phyloP scores from a whole-genome alignment of 2,888 invertebrate species.

The Drosophila limbata region DNA sequence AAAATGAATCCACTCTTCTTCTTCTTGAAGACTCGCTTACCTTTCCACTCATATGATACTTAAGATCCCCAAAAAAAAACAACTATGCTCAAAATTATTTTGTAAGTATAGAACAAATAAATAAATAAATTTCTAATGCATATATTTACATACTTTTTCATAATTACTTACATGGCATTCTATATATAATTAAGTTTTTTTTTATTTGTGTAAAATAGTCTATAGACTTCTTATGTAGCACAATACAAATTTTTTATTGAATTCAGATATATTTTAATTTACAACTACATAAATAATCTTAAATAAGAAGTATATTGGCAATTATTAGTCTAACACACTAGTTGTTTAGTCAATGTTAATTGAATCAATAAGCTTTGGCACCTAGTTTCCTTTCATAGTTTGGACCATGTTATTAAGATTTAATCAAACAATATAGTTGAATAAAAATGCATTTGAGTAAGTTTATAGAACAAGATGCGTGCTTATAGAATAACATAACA shows the following conservation, averaged over 20 bases:
- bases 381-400: background rate
- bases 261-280: background rate
- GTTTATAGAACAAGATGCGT: background rate
- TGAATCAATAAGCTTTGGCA: background rate
- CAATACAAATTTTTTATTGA: slow-evolving; percentile 1
- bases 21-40: background rate
- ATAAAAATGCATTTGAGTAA: background rate
- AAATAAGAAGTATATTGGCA: background rate
- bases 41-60: background rate
- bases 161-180: slow-evolving; percentile 12
- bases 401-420: slow-evolving; percentile 3
- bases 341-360: background rate
- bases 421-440: background rate
- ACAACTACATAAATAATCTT: slow-evolving; percentile 3
- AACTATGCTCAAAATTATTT: background rate
- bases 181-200: background rate
- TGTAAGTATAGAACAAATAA: background rate
- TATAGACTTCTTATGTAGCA: background rate
- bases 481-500: slow-evolving; percentile 9
- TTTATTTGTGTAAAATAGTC: background rate
- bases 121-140: background rate
- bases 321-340: background rate
- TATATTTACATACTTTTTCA: slow-evolving; percentile 1
- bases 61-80: background rate
- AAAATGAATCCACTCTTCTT: background rate